phyloP scores from a whole-genome alignment of 2,888 invertebrate genomes.

The Polyploca ridens region DNA sequence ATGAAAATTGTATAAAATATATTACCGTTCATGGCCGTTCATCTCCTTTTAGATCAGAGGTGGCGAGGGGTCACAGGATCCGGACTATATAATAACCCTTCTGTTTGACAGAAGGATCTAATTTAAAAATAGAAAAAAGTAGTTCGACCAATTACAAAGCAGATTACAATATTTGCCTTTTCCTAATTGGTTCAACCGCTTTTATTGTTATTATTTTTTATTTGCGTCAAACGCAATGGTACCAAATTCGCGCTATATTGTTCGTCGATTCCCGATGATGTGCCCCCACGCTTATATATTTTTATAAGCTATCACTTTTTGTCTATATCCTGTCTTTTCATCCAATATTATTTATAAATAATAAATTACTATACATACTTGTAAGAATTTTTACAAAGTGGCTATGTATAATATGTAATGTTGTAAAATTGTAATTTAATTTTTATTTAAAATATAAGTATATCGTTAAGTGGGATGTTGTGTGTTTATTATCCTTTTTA shows the following conservation, averaged over 20 bases:
- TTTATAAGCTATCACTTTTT: slow-evolving; percentile 60
- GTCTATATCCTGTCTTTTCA: slow-evolving; percentile 42
- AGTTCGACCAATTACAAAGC: slow-evolving; percentile 14
- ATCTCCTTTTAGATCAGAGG: slow-evolving; percentile 28
- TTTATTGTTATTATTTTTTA: slow-evolving; percentile 5
- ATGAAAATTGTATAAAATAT: slow-evolving; percentile 30
- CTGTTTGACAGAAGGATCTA: slow-evolving; percentile 15
- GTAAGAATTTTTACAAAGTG: slow-evolving; percentile 73
- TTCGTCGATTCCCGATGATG: slow-evolving; percentile 26
- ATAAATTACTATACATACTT: slow-evolving; percentile 46
- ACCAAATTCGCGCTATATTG: neutral
- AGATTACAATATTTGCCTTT: slow-evolving; percentile 6
- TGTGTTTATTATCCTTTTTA: slow-evolving; percentile 49
- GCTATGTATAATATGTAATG: slow-evolving; percentile 75
- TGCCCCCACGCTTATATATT: slow-evolving; percentile 62
- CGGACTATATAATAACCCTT: slow-evolving; percentile 8
- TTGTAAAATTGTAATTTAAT: slow-evolving; percentile 75
- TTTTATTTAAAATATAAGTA: slow-evolving; percentile 71
- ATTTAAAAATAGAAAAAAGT: neutral
- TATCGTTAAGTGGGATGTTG: slow-evolving; percentile 65
- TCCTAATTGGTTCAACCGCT: slow-evolving; percentile 17
- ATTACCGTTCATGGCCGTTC: slow-evolving; percentile 35
- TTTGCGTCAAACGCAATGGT: slow-evolving; percentile 34
- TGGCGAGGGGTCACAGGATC: slow-evolving; percentile 37
- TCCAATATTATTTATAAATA: slow-evolving; percentile 46